phyloP scores from a whole-genome alignment of 2,797 vertebrate genomes.

The Chaetodon trifasciatus region DNA sequence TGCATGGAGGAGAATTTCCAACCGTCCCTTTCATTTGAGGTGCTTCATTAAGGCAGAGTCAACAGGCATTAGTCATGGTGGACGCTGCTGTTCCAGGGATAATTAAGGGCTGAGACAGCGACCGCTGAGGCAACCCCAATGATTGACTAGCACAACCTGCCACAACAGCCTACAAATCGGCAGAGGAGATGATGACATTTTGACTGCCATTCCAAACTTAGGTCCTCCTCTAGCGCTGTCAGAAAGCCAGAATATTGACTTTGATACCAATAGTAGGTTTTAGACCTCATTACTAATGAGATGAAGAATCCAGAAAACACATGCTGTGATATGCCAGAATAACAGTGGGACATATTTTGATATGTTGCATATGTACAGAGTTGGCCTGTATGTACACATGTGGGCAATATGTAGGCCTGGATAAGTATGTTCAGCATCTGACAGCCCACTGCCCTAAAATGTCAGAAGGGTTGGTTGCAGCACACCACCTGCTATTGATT shows the following conservation, averaged over 20 bases:
- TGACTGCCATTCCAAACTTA: not conserved
- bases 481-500: not conserved
- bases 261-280: not conserved
- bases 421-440: not conserved
- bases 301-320: not conserved
- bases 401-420: not conserved
- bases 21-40: constrained; percentile 65
- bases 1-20: constrained; percentile 67
- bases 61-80: constrained; percentile 81
- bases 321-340: not conserved
- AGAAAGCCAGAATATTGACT: constrained; percentile 3
- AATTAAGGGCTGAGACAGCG: constrained; percentile 70
- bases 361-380: not conserved
- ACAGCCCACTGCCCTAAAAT: not conserved
- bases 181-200: not conserved
- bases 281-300: not conserved
- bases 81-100: constrained; percentile 56
- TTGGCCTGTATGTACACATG: not conserved
- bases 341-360: not conserved
- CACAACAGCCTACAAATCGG: constrained; percentile 24
- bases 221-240: not conserved
- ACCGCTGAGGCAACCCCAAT: constrained; percentile 38
- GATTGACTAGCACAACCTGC: constrained; percentile 53
- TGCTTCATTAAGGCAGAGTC: constrained; percentile 81
- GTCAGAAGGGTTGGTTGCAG: not conserved